These are phyloP conservation scores for Melitaea cinxia DNA, from an alignment of 1,140 invertebrate genomes.

Conservation along the genomic window DNA sequence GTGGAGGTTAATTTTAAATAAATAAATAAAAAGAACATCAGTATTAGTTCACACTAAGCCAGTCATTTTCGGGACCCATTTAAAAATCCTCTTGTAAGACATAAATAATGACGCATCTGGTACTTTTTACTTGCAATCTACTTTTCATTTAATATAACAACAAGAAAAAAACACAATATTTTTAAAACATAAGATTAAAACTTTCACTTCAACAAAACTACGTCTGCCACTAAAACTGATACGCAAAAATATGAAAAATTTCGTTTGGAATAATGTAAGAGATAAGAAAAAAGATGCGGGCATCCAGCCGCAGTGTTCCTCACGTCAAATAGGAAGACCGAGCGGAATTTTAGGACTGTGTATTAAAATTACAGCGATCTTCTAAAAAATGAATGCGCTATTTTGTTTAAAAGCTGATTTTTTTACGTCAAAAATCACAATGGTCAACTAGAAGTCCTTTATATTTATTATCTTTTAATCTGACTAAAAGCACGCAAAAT, in stretches of 20 bases:
- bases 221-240: slow-evolving; percentile 1
- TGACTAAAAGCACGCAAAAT: too few species aligned
- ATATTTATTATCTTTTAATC: too few species aligned
- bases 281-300: slow-evolving; percentile 23
- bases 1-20: too few species aligned
- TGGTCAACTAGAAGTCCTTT: too few species aligned
- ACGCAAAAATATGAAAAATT: slow-evolving; percentile 8
- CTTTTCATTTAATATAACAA: too few species aligned
- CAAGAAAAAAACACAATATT: background rate
- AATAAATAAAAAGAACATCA: too few species aligned
- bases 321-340: slow-evolving; percentile 28
- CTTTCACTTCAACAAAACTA: background rate
- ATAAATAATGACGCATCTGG: too few species aligned
- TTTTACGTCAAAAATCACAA: too few species aligned
- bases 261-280: slow-evolving; percentile 10
- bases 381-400: slow-evolving; percentile 1
- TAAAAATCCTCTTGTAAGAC: too few species aligned
- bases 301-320: slow-evolving; percentile 30
- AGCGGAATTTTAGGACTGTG: slow-evolving; percentile 30
- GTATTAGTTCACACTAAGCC: too few species aligned
- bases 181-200: background rate
- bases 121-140: too few species aligned
- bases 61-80: too few species aligned
- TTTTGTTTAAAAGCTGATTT: background rate
- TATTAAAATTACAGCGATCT: slow-evolving; percentile 22